Evolutionary conservation across 2,888 invertebrate species (phyloP).

Genomic region (Coelinius sp.): DNA sequence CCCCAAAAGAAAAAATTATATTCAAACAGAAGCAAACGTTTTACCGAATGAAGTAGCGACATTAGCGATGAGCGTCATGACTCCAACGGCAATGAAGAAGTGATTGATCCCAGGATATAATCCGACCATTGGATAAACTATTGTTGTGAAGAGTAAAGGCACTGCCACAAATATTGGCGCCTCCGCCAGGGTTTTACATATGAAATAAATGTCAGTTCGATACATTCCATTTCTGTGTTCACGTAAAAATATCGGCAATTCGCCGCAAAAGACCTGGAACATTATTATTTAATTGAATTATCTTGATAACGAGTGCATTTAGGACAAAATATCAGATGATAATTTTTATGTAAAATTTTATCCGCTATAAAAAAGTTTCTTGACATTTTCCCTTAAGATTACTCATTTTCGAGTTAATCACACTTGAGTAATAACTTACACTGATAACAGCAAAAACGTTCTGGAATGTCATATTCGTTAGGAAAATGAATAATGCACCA

Average conservation of each 20-base stretch:
- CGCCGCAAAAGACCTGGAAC: constrained; percentile 87
- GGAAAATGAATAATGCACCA: constrained; percentile 90
- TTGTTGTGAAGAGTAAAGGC: constrained; percentile 85
- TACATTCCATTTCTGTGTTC: constrained; percentile 94
- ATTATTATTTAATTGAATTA: neutral
- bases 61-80: constrained; percentile 88
- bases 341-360: neutral
- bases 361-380: neutral
- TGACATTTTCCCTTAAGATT: neutral
- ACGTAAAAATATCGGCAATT: constrained; percentile 89
- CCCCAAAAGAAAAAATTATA: neutral
- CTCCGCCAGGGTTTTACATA: constrained; percentile 92
- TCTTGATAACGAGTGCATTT: neutral
- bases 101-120: constrained; percentile 78
- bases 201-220: constrained; percentile 89
- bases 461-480: constrained; percentile 94
- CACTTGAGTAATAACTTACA: constrained; percentile 74
- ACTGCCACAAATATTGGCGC: constrained; percentile 88
- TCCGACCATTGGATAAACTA: constrained; percentile 92
- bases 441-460: constrained; percentile 95
- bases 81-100: constrained; percentile 82
- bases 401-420: neutral
- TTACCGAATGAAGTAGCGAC: constrained; percentile 91
- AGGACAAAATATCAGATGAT: constrained; percentile 13
- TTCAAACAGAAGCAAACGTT: constrained; percentile 50